Base-by-base conservation (phyloP, 2,888 invertebrate genomes). In the Drosophila emarginata region DNA sequence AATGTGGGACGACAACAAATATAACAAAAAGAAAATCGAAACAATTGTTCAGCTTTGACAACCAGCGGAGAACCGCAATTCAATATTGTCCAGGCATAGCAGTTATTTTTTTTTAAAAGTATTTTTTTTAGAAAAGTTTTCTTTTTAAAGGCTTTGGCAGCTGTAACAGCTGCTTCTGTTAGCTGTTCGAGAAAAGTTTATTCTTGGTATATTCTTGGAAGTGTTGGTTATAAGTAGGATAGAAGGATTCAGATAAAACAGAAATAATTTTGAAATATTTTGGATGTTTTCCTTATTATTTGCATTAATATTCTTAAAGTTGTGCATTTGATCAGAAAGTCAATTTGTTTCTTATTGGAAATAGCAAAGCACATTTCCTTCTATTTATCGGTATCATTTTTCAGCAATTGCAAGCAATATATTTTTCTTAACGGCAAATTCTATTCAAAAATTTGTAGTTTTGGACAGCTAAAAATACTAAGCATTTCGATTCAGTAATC, bases 391-490 rank as follows among this genome's bases (percentile, higher is more conserved):
- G 4, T 21, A 45, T 45, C 45, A 14, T 40, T 3, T 18, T 18
- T 21, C 32, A 32, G 32, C 32, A 32, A 32, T 32, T 45, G 11
- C 9, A 45, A 18, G 18, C 40, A 18, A 11, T 45, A 45, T 45
- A 1, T 26, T 6, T 26, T 26, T 26, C 11, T 45, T 45, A 15
- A 4, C 18, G 2, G 4, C 45, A 18, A 45, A 45, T 18, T 4
- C 45, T 18, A 45, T 45, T 4, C 18, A 21, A 12, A 45, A 45
- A 45, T 45, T 45, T 21, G 21, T 45, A 45, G 21, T 45, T 45
- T 45, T 45, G 18, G 45, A 45, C 21, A 45, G 45, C 45, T 45
- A 45, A 45, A 45, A 6, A 54, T 28, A 32, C 40, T 58, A 56
- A 45, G 23, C 28, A 54, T 54, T 23, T 26, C 7, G 23, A 52